Evolutionary conservation across 2,888 invertebrate genomes (phyloP), one percentile per base, ranked within the genome.

Genomic region (Dynastes tityus): DNA sequence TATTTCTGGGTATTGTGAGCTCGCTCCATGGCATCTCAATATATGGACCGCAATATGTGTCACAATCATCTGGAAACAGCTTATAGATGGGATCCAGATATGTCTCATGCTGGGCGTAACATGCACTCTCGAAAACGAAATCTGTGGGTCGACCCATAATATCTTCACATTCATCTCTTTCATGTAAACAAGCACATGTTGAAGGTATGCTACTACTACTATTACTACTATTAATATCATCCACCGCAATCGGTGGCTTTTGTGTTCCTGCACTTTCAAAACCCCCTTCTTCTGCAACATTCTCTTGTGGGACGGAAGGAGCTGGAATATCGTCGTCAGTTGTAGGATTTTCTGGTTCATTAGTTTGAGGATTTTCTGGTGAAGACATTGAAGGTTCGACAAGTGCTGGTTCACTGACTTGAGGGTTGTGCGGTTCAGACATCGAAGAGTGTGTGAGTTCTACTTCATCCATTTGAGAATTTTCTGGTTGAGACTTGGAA

Each of bases 21-120:
- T 82, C 80, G 22, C 81, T 78, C 83, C 83, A 83, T 16, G 83
- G 83, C 75, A 83, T 82, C 78, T 83, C 82, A 1, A 81, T 83
- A 8, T 70, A 27, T 6, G 80, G 76, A 13, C 75, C 80, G 74
- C 82, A 83, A 11, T 67, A 74, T 5, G 58, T 78, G 64, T 78
- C 79, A 8, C 61, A 51, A 37, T 80, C 70, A 4, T 76, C 78
- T 9, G 81, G 81, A 78, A 71, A 82, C 2, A 70, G 29, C 49
- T 70, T 78, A 51, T 78, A 79, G 27, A 82, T 67, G n/a, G 78
- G 51, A 40, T 82, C 81, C 81, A 82, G 79, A 22, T 82, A 82
- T 9, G 76, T 77, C 64, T 82, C 82, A 9, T 80, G 81, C n/a
- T 51, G 37, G 45, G 29, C 68, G 5, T 55, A 68, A 29, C 77